These are phyloP conservation scores for Sminthopsis crassicaudata DNA, from an alignment of 2,113 vertebrate species.

Conservation along the genomic window DNA sequence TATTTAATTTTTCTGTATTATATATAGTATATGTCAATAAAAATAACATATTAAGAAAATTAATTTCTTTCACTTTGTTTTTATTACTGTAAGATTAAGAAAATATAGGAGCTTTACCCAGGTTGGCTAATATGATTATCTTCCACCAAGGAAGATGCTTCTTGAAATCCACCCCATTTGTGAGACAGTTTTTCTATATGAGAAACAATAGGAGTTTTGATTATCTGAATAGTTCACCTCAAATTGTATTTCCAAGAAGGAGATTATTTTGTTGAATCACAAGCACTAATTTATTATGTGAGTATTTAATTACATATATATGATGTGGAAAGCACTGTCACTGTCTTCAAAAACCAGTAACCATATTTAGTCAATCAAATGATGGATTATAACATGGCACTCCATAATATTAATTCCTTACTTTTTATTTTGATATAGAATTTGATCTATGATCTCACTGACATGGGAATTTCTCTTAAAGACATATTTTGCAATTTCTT, in stretches of 20 bases:
- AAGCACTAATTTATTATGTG: background rate
- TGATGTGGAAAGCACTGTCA: background rate
- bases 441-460: background rate
- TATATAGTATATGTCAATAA: slow-evolving; percentile 43
- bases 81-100: background rate
- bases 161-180: background rate
- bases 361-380: background rate
- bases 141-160: background rate
- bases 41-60: slow-evolving; percentile 55
- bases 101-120: background rate
- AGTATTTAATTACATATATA: background rate
- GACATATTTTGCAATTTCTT: background rate
- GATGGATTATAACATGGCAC: background rate
- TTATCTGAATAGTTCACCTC: background rate
- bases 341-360: background rate
- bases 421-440: background rate
- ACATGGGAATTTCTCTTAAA: background rate
- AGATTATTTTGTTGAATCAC: background rate
- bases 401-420: background rate
- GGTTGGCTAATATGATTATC: background rate
- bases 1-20: slow-evolving; percentile 33
- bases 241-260: background rate
- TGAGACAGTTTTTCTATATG: background rate
- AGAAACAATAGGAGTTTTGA: background rate
- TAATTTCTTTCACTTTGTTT: slow-evolving; percentile 2